Evolutionary conservation across 2,888 invertebrate genomes (phyloP).

Genomic region (Bombyx huttoni): DNA sequence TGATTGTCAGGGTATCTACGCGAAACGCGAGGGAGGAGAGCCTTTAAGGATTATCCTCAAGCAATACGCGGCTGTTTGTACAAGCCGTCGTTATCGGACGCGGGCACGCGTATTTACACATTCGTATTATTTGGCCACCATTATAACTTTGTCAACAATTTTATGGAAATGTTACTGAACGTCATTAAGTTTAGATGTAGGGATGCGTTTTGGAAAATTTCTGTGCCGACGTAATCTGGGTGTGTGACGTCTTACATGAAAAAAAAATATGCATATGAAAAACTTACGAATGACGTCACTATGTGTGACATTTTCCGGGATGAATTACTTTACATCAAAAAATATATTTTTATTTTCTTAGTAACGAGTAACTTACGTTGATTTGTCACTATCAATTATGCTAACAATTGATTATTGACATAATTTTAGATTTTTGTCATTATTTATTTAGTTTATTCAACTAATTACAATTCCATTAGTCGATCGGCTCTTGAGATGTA

Average conservation of each 20-base stretch:
- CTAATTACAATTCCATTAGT: background rate
- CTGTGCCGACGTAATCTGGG: background rate
- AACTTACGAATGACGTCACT: too few species aligned
- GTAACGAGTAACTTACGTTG: too few species aligned
- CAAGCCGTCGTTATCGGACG: conserved; percentile 31
- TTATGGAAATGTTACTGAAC: background rate
- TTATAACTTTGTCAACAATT: background rate
- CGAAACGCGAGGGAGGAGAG: conserved; percentile 29
- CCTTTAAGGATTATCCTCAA: conserved; percentile 32
- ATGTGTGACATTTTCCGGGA: too few species aligned
- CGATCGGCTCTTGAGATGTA: background rate
- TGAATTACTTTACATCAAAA: too few species aligned
- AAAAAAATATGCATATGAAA: too few species aligned
- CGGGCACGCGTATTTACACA: conserved; percentile 32
- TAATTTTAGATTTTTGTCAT: background rate
- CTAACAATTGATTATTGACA: too few species aligned
- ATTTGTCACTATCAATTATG: too few species aligned
- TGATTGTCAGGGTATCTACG: conserved; percentile 13
- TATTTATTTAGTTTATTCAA: background rate
- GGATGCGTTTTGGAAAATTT: background rate
- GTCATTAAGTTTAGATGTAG: background rate
- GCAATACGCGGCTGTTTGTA: conserved; percentile 37
- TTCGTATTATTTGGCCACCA: conserved; percentile 3
- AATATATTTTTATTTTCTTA: too few species aligned
- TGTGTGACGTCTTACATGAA: too few species aligned